Percentiles rank a stretch among this genome's conserved stretches.
Evolutionary conservation across 2,888 invertebrate species (phyloP).

Genomic region (Nomada fabriciana): DNA sequence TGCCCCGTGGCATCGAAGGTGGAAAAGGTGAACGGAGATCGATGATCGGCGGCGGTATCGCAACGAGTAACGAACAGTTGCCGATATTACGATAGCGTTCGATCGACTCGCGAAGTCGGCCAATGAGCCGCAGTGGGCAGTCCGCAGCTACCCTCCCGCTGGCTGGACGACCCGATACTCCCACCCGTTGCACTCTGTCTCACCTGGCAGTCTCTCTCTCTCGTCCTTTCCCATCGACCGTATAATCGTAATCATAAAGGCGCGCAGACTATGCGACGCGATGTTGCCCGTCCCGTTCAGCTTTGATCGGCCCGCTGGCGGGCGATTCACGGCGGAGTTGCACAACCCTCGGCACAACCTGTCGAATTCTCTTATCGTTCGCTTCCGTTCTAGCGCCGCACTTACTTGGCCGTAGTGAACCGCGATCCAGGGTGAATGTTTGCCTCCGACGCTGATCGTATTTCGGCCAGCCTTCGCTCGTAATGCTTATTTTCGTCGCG

Average conservation of each 20-base stretch:
- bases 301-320: conserved; percentile 7
- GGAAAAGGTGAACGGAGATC: conserved; percentile 33
- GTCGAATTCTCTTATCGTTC: conserved; percentile 7
- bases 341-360: conserved; percentile 8
- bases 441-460: conserved; percentile 46
- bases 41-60: conserved; percentile 62
- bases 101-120: conserved; percentile 74
- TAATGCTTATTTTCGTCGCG: conserved; percentile 72
- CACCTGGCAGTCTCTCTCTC: conserved; percentile 55
- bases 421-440: conserved; percentile 21
- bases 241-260: conserved; percentile 71
- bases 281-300: background rate
- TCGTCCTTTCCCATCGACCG: conserved; percentile 62
- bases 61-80: conserved; percentile 59
- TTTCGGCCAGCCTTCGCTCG: conserved; percentile 58
- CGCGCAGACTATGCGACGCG: conserved; percentile 48
- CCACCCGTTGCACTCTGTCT: conserved; percentile 64
- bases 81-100: conserved; percentile 72
- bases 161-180: conserved; percentile 79
- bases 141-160: conserved; percentile 79
- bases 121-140: conserved; percentile 83
- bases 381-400: background rate
- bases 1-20: conserved; percentile 23
- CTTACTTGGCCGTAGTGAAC: conserved; percentile 24
- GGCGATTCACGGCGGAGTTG: background rate